Evolutionary conservation across 2,888 invertebrate genomes (phyloP).

Genomic region (Phoronis australis): DNA sequence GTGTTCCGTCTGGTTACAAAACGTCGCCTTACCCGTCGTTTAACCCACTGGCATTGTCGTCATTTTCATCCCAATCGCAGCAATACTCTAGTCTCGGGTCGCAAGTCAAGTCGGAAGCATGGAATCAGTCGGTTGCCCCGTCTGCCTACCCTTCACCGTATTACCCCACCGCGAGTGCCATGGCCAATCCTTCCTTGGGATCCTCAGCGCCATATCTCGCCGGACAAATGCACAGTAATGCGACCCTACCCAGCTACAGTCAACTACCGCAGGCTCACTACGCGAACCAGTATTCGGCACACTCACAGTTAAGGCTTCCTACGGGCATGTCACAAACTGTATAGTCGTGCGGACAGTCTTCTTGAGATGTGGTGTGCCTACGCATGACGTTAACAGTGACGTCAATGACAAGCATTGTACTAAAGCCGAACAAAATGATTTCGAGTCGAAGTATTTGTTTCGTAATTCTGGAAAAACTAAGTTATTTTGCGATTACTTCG

Average conservation of each 20-base stretch:
- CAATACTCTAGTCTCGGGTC: constrained; percentile 29
- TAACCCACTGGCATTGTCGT: constrained; percentile 24
- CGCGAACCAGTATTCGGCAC: too few relatives aligned
- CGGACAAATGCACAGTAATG: background rate
- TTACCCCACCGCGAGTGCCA: constrained; percentile 18
- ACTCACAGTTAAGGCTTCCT: too few relatives aligned
- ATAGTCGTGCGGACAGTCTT: too few relatives aligned
- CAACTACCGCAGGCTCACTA: too few relatives aligned
- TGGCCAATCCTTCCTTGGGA: constrained; percentile 11
- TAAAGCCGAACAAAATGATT: too few relatives aligned
- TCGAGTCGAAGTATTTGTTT: too few relatives aligned
- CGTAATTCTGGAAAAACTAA: too few relatives aligned
- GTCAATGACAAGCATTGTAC: too few relatives aligned
- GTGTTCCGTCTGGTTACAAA: constrained; percentile 19
- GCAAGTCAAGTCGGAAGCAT: constrained; percentile 21
- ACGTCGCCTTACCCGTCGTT: constrained; percentile 27
- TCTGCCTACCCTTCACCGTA: constrained; percentile 21
- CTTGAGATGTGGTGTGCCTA: too few relatives aligned
- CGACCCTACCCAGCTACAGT: background rate
- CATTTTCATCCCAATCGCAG: constrained; percentile 27
- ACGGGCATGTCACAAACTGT: too few relatives aligned
- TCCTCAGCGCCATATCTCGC: constrained; percentile 7
- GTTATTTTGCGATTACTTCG: too few relatives aligned
- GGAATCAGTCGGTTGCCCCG: constrained; percentile 18
- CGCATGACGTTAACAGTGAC: too few relatives aligned